Evolutionary conservation across 1,140 invertebrate species (phyloP).

Genomic region (Saccostrea glomerata): DNA sequence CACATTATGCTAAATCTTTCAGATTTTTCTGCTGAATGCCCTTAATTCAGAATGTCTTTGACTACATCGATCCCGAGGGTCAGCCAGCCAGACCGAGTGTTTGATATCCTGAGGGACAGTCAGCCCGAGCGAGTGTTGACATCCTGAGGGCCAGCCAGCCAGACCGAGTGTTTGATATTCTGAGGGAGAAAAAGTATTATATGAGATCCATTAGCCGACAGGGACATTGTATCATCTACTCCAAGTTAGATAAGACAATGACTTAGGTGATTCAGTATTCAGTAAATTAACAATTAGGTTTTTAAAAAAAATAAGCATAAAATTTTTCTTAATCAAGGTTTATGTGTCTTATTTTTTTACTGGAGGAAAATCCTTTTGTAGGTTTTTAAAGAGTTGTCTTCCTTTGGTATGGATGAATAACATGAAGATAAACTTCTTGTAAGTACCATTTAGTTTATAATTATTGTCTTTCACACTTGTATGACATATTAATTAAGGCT

Average conservation of each 20-base stretch:
- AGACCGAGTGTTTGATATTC: conserved; percentile 86
- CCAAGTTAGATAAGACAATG: conserved; percentile 72
- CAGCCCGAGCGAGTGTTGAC: conserved; percentile 78
- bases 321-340: too few relatives aligned
- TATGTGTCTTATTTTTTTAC: background rate
- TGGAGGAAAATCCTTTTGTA: conserved; percentile 50
- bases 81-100: conserved; percentile 86
- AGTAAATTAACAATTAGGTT: conserved; percentile 66
- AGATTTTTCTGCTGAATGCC: conserved; percentile 76
- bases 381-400: conserved; percentile 89
- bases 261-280: conserved; percentile 64
- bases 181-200: conserved; percentile 87
- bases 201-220: conserved; percentile 82
- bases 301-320: too few relatives aligned
- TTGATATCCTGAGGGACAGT: conserved; percentile 85
- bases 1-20: conserved; percentile 44
- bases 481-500: too few relatives aligned
- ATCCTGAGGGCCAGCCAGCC: conserved; percentile 85
- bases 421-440: conserved; percentile 86
- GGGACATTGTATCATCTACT: conserved; percentile 84
- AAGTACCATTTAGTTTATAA: conserved; percentile 46
- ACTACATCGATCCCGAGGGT: conserved; percentile 83
- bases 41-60: conserved; percentile 78
- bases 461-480: background rate
- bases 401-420: conserved; percentile 90